Evolutionary conservation across 2,797 vertebrate species (phyloP), one percentile per base, ranked within the genome.

Genomic region (Chelon labrosus): DNA sequence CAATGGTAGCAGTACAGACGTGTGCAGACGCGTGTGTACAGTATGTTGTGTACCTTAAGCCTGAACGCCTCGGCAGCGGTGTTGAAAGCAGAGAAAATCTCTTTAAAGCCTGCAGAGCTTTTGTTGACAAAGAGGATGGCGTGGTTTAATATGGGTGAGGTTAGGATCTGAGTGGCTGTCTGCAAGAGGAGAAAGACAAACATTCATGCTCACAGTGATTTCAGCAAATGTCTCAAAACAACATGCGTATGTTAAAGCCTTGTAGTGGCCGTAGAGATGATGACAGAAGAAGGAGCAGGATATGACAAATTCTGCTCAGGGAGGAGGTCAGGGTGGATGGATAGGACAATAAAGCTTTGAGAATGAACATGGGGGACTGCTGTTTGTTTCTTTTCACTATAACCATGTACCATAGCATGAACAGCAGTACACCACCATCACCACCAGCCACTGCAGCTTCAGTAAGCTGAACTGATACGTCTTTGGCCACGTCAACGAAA

Each of bases 61-160:
- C 95, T 96, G 85, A 97, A 96, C 39, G 93, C 79, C 10, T 65
- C 77, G 0, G 96, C 95, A 13, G 92, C 87, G 3, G 44, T 66
- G 54, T 86, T 86, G 64, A 96, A 98, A 77, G 95, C 93, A 19
- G 85, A 79, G 17, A 94, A 89, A 74, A 95, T 90, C 27, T 38
- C 38, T 10, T 3, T 49, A 58, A 95, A 97, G 0, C 73, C 76
- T 60, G 90, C 76, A 0, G 92, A 94, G 53, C 86, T 93, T 70
- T 66, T 95, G 80, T 96, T 95, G 81, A 94, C 89, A 70, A 99
- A 98, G 38, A 99, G 95, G 81, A 99, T 83, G 59, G 97, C 95
- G 54, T 99, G 98, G 83, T 90, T 96, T 54, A 89, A 87, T 69
- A 98, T 90, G 3, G 93, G 92, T 12, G 95, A 90, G 64, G 95